Base-by-base conservation (phyloP, 2,797 vertebrate genomes). In the Eulemur mongoz region DNA sequence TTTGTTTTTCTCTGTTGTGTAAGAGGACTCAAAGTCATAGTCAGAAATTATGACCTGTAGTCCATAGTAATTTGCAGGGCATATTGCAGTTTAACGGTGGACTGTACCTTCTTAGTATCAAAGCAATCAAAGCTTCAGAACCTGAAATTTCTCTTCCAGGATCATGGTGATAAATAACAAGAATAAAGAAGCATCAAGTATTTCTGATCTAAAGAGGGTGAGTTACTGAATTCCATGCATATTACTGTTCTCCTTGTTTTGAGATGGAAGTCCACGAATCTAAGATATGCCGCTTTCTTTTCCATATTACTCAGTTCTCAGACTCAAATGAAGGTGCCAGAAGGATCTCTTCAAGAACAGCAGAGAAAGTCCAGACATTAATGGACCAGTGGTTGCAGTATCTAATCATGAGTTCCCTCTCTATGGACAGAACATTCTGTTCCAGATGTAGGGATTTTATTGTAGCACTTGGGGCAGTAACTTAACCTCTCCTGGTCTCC, bases 71-170 rank as follows among this genome's bases (percentile, higher is more conserved):
- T 40, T 80, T 54, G 7, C 15, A 75, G 14, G 9, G 18, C 38
- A 67, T 81, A 95, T 48, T 7, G 45, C 11, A 25, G 43, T 40
- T 87, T 87, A 54, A 57, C 20, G 12, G 11, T 70, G 27, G 18
- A 22, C 3, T 50, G 2, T 1, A 57, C 32, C 27, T 22, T 88
- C 48, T n/a, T 40, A 27, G 30, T 48, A 40, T 45, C 13, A 45
- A 67, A 75, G 30, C 30, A 23, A 69, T 1, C 0, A 13, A 38
- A 27, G 0, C 7, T 15, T 2, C 5, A 61, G 40, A n/a, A 22
- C 22, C 63, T 43, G 8, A 61, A 78, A 45, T 30, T 72, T 3
- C 32, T 32, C 22, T 38, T 67, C 23, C 7, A 72, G 54, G 32
- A 22, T 27, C 27, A 59, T 8, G 4, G 7, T 1, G 1, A 7